A percentile compares a stretch with the other conserved stretches of the same genome.
Evolutionary conservation across 2,797 vertebrate species (phyloP).

Genomic region (Pogoniulus pusillus): DNA sequence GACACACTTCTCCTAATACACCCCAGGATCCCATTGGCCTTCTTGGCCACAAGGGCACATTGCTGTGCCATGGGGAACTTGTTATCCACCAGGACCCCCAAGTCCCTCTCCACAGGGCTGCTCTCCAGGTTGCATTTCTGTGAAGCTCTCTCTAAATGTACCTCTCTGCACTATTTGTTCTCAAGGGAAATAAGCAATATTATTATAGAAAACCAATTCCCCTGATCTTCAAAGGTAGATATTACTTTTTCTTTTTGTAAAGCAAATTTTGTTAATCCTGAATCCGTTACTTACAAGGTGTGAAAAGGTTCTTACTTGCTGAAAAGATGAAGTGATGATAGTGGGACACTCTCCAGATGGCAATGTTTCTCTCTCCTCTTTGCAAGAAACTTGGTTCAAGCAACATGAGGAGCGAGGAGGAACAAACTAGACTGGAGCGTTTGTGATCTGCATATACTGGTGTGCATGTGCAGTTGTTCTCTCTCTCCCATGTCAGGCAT

Average conservation of each 20-base stretch:
- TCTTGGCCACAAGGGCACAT: too few relatives aligned
- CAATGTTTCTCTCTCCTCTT: constrained; percentile 68
- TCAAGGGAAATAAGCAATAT: background rate
- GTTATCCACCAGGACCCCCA: too few relatives aligned
- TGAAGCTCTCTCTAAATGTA: background rate
- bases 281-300: constrained; percentile 37
- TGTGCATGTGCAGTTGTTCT: background rate
- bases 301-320: constrained; percentile 78
- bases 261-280: background rate
- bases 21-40: too few relatives aligned
- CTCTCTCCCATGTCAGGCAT: background rate
- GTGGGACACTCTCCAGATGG: constrained; percentile 80
- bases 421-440: constrained; percentile 55
- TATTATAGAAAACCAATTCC: background rate
- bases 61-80: too few relatives aligned
- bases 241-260: background rate
- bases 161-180: background rate
- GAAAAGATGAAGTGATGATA: constrained; percentile 79
- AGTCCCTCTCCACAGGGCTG: too few relatives aligned
- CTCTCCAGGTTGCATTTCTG: background rate
- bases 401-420: constrained; percentile 40
- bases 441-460: constrained; percentile 40
- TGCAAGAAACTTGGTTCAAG: constrained; percentile 47
- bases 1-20: too few relatives aligned
- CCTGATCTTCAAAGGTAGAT: background rate